Conservation (phyloP, 2,797 vertebrate genomes). For the Sternarchorhynchus goeldii region DNA sequence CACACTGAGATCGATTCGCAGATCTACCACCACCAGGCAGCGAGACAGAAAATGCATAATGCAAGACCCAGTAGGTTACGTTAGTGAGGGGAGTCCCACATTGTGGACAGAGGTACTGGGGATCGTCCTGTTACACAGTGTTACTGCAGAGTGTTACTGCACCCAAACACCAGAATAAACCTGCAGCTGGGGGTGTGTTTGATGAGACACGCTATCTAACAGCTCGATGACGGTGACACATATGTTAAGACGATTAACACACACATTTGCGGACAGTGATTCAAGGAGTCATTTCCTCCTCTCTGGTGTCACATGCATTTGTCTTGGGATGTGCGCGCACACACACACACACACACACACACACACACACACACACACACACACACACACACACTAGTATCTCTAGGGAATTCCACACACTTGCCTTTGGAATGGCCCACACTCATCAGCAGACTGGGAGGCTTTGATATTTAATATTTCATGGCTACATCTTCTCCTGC, state of each 20-base stretch:
- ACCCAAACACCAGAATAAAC: not conserved
- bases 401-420: slow-evolving; percentile 32
- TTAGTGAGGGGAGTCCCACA: no score
- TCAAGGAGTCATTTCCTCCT: slow-evolving; percentile 25
- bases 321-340: slow-evolving; percentile 3
- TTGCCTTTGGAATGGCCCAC: slow-evolving; percentile 40
- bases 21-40: not conserved
- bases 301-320: slow-evolving; percentile 20
- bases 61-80: not conserved
- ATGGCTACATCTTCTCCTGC: slow-evolving; percentile 71
- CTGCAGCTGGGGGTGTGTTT: not conserved
- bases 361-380: slow-evolving; percentile 4
- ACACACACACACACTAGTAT: slow-evolving; percentile 10
- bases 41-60: not conserved
- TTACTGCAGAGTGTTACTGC: no score
- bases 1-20: slow-evolving; percentile 1
- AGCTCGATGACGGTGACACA: slow-evolving; percentile 28
- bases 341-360: slow-evolving; percentile 14
- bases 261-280: slow-evolving; percentile 5
- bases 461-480: slow-evolving; percentile 76
- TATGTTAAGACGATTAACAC: slow-evolving; percentile 30
- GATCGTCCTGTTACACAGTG: no score
- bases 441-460: slow-evolving; percentile 49
- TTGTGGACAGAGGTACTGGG: no score
- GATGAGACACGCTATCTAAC: slow-evolving; percentile 20